phyloP scores from a whole-genome alignment of 2,113 vertebrate genomes.

The Vanacampus margaritifer region DNA sequence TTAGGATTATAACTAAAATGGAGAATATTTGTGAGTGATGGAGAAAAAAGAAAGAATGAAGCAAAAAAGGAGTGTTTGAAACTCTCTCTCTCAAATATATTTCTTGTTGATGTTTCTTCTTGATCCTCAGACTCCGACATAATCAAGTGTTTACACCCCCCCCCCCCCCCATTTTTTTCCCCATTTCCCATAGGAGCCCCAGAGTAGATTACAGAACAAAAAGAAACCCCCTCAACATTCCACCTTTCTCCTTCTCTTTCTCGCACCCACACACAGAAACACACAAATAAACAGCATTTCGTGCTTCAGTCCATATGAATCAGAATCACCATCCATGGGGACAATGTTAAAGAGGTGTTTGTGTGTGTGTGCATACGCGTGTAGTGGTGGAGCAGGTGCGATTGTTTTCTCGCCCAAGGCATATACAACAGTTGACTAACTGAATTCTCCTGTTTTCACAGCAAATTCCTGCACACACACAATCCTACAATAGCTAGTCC shows the following conservation, averaged over 20 bases:
- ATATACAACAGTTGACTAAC: too few relatives aligned
- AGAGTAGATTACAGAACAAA: slow-evolving; percentile 44
- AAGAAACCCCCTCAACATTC: background rate
- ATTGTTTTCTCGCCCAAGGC: too few relatives aligned
- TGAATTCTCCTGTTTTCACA: too few relatives aligned
- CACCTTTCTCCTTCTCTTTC: background rate
- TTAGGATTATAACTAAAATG: background rate
- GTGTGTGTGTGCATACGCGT: background rate
- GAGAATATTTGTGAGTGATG: background rate
- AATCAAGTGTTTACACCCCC: slow-evolving; percentile 62
- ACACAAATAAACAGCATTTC: slow-evolving; percentile 20
- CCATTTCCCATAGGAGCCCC: slow-evolving; percentile 35
- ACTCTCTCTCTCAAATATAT: slow-evolving; percentile 29
- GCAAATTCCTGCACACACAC: too few relatives aligned
- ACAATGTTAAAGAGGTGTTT: slow-evolving; percentile 5
- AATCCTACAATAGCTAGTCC: too few relatives aligned
- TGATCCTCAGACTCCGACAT: slow-evolving; percentile 29
- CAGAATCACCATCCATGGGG: slow-evolving; percentile 7
- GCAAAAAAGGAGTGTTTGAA: slow-evolving; percentile 13
- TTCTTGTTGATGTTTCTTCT: slow-evolving; percentile 23
- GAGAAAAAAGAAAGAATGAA: slow-evolving; percentile 14
- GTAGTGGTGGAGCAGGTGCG: too few relatives aligned
- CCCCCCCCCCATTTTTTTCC: too few relatives aligned
- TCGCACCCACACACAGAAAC: slow-evolving; percentile 2
- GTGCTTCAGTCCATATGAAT: slow-evolving; percentile 21